phyloP scores from a whole-genome alignment of 1,140 invertebrate species.

The Pseudomyrmex dendroicus region DNA sequence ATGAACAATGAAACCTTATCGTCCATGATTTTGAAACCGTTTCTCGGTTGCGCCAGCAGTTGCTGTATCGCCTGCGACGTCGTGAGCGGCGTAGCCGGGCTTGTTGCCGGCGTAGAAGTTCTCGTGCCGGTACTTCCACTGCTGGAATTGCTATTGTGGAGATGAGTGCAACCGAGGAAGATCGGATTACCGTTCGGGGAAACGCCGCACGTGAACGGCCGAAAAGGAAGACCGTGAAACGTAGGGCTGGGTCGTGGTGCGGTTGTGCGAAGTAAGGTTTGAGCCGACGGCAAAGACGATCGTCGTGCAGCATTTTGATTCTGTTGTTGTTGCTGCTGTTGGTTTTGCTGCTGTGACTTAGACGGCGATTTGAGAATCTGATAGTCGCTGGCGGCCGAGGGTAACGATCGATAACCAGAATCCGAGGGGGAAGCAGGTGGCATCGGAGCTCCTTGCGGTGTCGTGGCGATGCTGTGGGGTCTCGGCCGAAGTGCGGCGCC shows the following conservation, averaged over 20 bases:
- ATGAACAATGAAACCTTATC: constrained; percentile 92
- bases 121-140: constrained; percentile 74
- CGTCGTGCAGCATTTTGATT: constrained; percentile 76
- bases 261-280: constrained; percentile 79
- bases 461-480: constrained; percentile 82
- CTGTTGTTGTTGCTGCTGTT: constrained; percentile 57
- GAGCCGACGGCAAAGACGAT: constrained; percentile 82
- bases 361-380: constrained; percentile 86
- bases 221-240: constrained; percentile 87
- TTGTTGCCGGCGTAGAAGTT: constrained; percentile 83
- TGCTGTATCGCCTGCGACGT: constrained; percentile 88
- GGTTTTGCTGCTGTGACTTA: constrained; percentile 74
- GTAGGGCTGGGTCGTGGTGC: constrained; percentile 87
- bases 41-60: constrained; percentile 88
- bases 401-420: constrained; percentile 86
- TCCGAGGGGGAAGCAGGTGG: constrained; percentile 84
- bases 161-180: constrained; percentile 85
- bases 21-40: constrained; percentile 90
- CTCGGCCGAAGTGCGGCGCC: constrained; percentile 73
- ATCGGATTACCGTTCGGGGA: constrained; percentile 84
- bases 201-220: constrained; percentile 83
- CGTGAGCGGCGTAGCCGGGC: constrained; percentile 85
- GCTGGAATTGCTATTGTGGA: constrained; percentile 75
- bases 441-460: constrained; percentile 73
- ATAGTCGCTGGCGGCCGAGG: constrained; percentile 87